Percentiles rank a stretch among this genome's conserved stretches.
These are phyloP conservation scores for Ceratina australensis DNA, from an alignment of 1,140 invertebrate species.

Conservation along the genomic window DNA sequence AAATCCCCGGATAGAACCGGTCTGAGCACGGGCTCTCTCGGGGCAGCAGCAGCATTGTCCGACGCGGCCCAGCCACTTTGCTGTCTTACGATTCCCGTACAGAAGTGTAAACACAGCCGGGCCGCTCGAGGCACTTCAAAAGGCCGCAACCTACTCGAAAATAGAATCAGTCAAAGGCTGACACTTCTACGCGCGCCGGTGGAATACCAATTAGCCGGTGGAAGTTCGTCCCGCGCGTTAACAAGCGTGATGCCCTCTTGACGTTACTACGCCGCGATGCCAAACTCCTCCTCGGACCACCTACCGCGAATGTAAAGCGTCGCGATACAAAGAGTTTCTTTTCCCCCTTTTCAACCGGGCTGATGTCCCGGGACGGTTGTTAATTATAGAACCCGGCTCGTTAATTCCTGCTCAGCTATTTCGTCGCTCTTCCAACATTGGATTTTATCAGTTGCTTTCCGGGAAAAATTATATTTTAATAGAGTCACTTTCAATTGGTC, in stretches of 20 bases:
- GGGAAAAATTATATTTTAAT: no score
- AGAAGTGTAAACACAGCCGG: constrained; percentile 21
- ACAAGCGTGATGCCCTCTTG: no score
- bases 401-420: neutral
- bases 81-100: neutral
- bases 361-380: neutral
- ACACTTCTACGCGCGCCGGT: constrained; percentile 14
- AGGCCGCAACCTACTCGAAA: constrained; percentile 21
- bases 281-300: constrained; percentile 36
- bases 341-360: no score
- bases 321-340: constrained; percentile 14
- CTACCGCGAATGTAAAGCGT: constrained; percentile 26
- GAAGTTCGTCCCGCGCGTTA: neutral
- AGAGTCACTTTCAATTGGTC: no score
- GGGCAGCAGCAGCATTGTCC: neutral
- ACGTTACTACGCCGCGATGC: neutral
- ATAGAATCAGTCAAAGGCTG: constrained; percentile 40
- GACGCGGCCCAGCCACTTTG: neutral
- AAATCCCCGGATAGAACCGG: neutral
- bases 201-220: constrained; percentile 39
- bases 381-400: constrained; percentile 25
- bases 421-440: constrained; percentile 67
- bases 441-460: no score
- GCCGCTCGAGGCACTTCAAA: neutral
- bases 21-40: neutral